Conservation (phyloP, 2,888 invertebrate genomes). For the Antheraea assamensis region DNA sequence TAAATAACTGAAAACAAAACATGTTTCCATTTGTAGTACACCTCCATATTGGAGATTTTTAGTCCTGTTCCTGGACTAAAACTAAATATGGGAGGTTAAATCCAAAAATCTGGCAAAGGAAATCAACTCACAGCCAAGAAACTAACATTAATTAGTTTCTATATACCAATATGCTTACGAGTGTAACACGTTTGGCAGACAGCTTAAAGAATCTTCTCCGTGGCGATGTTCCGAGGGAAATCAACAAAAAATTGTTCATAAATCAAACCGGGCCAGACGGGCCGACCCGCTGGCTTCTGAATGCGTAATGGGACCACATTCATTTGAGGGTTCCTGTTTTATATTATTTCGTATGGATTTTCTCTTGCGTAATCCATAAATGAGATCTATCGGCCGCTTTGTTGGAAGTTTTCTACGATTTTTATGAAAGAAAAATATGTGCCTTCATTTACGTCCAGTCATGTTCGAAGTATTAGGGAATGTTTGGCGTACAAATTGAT, state of each 20-base stretch:
- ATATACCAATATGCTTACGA: conserved; percentile 73
- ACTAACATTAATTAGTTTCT: conserved; percentile 52
- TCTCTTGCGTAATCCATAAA: conserved; percentile 38
- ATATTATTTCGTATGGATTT: conserved; percentile 53
- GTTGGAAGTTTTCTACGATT: conserved; percentile 18
- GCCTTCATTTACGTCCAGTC: not conserved
- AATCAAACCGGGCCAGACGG: conserved; percentile 72
- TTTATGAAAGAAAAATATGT: conserved; percentile 22
- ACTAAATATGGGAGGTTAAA: not conserved
- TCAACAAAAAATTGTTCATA: conserved; percentile 73
- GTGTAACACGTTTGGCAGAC: conserved; percentile 62
- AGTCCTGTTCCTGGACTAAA: not conserved
- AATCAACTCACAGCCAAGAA: conserved; percentile 39
- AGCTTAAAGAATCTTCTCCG: conserved; percentile 57
- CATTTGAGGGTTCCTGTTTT: conserved; percentile 66
- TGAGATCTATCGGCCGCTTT: conserved; percentile 30
- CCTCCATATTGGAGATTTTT: not conserved
- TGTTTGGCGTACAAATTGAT: not conserved
- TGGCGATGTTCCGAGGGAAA: conserved; percentile 47
- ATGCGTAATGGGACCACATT: conserved; percentile 68
- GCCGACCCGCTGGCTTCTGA: conserved; percentile 59
- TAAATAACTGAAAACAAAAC: too few relatives aligned
- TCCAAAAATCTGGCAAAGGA: conserved; percentile 15
- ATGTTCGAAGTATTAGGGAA: conserved; percentile 2
- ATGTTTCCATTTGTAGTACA: too few relatives aligned